Base-by-base conservation (phyloP, 2,113 vertebrate species). In the Serinus canaria region DNA sequence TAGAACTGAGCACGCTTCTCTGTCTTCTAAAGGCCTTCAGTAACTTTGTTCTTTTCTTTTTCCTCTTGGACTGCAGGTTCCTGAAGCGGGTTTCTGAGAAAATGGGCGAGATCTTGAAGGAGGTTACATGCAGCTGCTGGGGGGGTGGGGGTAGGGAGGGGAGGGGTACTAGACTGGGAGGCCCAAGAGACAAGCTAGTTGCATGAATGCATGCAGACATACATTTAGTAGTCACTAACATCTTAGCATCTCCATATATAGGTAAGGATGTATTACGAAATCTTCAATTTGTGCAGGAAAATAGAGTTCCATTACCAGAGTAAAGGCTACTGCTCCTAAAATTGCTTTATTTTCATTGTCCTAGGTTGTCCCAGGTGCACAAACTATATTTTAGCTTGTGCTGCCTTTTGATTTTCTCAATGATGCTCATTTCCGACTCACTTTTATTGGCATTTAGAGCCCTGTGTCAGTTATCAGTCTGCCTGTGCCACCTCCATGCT, bases 21-120 rank as follows among this genome's bases (percentile, higher is more conserved):
- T 87, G 75, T 95, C 86, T 97, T 97, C 96, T 97, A 77, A 97
- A 97, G 96, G 97, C 96, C 97, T 98, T 97, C 97, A 96, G 98
- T 99, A 99, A 99, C 98, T 97, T 81, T 97, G 95, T 98, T 97
- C 97, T 99, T 98, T 98, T 98, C 98, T 99, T 98, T 99, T 98
- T 98, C 98, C 98, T 98, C 98, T 99, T 98, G 99, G 99, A 99
- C 99, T 98, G 96, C 99, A 99, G 99, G 99, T 99, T 99, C 99
- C 99, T 99, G 99, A 99, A 99, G 99, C 98, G 99, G 99, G 99
- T 98, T 98, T 99, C 99, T 98, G 98, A 98, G 98, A 98, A 99
- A 98, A 98, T 99, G 99, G 99, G 98, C 98, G 97, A 98, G 98
- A 98, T 98, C 97, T 98, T 99, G 99, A 99, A 99, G 99, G 99